phyloP scores from a whole-genome alignment of 2,113 vertebrate genomes.

The Hyaena hyaena region DNA sequence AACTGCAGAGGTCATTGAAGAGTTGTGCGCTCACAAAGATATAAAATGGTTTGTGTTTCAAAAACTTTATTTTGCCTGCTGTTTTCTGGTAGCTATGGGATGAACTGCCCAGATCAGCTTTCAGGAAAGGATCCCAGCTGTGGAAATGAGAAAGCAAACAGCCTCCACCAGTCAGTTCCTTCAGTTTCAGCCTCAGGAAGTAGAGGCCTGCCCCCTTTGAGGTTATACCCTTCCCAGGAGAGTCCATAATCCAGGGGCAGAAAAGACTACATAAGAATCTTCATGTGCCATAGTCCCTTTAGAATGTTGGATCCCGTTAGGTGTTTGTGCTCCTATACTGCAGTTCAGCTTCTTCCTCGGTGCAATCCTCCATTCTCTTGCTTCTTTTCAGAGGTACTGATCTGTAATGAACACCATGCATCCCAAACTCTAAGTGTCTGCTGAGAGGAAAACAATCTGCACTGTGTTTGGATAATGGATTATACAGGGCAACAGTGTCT shows the following conservation, averaged over 20 bases:
- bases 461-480: background rate
- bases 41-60: background rate
- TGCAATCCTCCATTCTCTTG: background rate
- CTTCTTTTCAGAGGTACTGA: background rate
- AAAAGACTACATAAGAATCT: background rate
- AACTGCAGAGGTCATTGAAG: background rate
- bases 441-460: background rate
- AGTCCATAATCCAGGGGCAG: background rate
- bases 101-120: background rate
- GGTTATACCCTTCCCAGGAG: background rate
- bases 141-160: background rate
- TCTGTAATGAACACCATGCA: background rate
- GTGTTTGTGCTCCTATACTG: background rate
- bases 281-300: background rate
- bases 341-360: background rate
- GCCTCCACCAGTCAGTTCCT: background rate
- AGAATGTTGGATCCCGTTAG: background rate
- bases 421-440: background rate
- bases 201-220: background rate
- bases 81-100: background rate
- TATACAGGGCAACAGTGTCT: background rate
- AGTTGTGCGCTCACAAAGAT: background rate
- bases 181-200: background rate
- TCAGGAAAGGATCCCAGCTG: background rate
- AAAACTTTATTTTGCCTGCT: background rate